Percentiles rank a stretch among this genome's conserved stretches.
phyloP scores from a whole-genome alignment of 2,113 vertebrate species.

The Tragelaphus buxtoni region DNA sequence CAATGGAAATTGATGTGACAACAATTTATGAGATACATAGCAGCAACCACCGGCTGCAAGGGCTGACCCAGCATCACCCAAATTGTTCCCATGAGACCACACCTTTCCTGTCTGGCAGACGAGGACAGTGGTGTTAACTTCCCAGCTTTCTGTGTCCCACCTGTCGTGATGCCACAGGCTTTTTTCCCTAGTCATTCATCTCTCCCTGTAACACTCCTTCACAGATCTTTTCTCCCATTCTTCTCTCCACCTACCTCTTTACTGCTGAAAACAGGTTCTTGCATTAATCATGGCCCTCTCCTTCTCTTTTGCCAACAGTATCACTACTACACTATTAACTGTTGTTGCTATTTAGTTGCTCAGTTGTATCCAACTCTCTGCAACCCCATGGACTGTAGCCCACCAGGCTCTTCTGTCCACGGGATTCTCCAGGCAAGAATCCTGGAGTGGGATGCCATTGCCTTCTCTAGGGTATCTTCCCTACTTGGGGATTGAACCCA shows the following conservation, averaged over 20 bases:
- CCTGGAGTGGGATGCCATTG: not conserved
- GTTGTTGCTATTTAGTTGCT: not conserved
- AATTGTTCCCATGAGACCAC: too few species aligned
- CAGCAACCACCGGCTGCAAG: accelerated
- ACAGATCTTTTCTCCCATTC: not conserved
- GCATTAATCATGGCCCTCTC: too few species aligned
- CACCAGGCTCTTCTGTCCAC: not conserved
- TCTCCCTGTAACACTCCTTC: not conserved
- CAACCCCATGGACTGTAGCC: not conserved
- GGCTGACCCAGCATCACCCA: accelerated
- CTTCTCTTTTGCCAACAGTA: not conserved
- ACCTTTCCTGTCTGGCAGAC: not conserved
- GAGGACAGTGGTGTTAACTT: not conserved
- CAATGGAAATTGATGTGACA: not conserved
- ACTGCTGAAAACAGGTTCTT: not conserved
- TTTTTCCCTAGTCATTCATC: not conserved
- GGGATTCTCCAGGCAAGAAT: not conserved
- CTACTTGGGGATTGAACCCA: not conserved
- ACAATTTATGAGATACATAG: not conserved
- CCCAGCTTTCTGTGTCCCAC: not conserved
- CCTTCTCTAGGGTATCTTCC: not conserved
- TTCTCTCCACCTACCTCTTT: not conserved
- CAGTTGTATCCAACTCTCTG: not conserved
- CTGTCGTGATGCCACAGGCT: not conserved
- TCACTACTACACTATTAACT: too few species aligned